Evolutionary conservation across 2,888 invertebrate species (phyloP).

Genomic region (Chloroclysta siterata): DNA sequence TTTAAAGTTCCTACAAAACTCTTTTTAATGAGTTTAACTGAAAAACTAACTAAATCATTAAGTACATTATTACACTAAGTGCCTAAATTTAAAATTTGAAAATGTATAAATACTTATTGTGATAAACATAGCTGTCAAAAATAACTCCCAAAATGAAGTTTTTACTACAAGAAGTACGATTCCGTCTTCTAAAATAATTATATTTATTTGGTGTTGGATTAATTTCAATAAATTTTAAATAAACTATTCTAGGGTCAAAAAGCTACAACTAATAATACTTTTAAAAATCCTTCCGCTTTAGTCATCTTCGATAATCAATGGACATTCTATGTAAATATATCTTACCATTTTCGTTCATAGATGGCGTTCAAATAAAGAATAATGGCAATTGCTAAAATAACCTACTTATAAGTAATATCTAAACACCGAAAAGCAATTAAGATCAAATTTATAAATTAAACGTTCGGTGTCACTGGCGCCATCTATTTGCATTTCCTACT

Average conservation of each 20-base stretch:
- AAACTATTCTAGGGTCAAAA: constrained; percentile 19
- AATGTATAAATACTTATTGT: neutral
- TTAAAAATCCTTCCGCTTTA: constrained; percentile 17
- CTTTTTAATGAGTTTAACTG: constrained; percentile 5
- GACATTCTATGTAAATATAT: constrained; percentile 12
- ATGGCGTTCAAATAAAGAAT: constrained; percentile 26
- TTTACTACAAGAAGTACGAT: neutral
- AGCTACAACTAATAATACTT: constrained; percentile 34
- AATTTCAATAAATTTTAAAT: no score
- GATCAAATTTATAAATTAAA: constrained; percentile 5
- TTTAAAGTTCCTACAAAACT: constrained; percentile 7
- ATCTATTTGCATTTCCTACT: constrained; percentile 28
- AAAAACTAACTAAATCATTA: neutral
- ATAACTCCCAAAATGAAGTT: constrained; percentile 3
- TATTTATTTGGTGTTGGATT: constrained; percentile 11
- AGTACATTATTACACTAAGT: neutral
- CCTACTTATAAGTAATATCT: neutral
- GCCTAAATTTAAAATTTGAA: neutral
- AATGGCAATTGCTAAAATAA: neutral
- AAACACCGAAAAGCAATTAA: constrained; percentile 8
- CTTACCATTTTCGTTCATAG: constrained; percentile 22
- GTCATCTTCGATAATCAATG: constrained; percentile 9
- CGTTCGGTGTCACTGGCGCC: constrained; percentile 23
- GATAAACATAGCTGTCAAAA: neutral
- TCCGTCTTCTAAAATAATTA: neutral